Conservation (phyloP, 2,888 invertebrate genomes). For the Mylabris sibirica region DNA sequence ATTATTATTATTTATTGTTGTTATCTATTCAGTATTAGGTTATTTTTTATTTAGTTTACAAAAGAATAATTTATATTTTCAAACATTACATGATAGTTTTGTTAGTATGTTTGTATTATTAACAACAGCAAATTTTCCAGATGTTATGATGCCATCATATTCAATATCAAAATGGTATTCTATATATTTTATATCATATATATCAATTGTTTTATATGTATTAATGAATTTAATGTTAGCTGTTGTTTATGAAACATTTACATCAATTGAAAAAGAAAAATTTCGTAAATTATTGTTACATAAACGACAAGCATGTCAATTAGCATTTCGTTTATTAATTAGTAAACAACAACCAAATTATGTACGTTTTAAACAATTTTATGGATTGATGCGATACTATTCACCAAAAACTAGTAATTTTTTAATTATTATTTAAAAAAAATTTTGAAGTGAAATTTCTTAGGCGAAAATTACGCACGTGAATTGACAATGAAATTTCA, state of each 20-base stretch:
- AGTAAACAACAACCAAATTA: slow-evolving; percentile 76
- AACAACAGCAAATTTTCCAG: slow-evolving; percentile 92
- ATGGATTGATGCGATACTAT: slow-evolving; percentile 81
- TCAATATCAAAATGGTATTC: slow-evolving; percentile 81
- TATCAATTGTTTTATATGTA: slow-evolving; percentile 84
- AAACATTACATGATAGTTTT: slow-evolving; percentile 80
- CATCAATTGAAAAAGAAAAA: slow-evolving; percentile 84
- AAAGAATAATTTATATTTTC: slow-evolving; percentile 77
- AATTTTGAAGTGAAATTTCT: no score
- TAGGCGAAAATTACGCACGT: no score
- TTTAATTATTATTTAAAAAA: slow-evolving; percentile 17
- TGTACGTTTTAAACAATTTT: slow-evolving; percentile 77
- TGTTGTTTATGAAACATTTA: slow-evolving; percentile 90
- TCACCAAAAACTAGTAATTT: slow-evolving; percentile 73
- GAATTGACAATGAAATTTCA: no score
- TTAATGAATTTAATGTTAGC: slow-evolving; percentile 92
- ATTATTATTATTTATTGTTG: slow-evolving; percentile 83
- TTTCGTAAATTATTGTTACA: slow-evolving; percentile 83
- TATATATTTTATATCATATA: slow-evolving; percentile 86
- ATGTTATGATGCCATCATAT: slow-evolving; percentile 93
- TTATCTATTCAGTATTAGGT: slow-evolving; percentile 82
- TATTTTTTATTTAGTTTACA: slow-evolving; percentile 83
- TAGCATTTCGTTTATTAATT: slow-evolving; percentile 82
- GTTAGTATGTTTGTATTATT: slow-evolving; percentile 88
- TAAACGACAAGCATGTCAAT: slow-evolving; percentile 80